Evolutionary conservation across 1,140 invertebrate genomes (phyloP).

Genomic region (Brachionus calyciflorus): DNA sequence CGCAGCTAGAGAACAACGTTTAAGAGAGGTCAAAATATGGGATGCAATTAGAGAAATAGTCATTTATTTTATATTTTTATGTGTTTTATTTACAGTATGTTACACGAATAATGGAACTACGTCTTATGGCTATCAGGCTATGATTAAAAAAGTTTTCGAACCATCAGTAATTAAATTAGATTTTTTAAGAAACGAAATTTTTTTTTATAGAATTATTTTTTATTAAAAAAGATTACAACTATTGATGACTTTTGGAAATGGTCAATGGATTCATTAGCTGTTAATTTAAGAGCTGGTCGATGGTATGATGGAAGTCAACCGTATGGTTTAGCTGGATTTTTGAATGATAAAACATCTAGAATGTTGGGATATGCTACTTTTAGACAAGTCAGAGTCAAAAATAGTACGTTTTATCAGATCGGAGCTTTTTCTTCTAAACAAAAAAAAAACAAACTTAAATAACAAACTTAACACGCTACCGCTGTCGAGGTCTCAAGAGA

Average conservation of each 20-base stretch:
- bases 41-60: conserved; percentile 61
- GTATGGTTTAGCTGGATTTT: conserved; percentile 55
- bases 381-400: conserved; percentile 56
- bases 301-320: conserved; percentile 30
- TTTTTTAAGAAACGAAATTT: neutral
- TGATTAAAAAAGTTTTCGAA: conserved; percentile 60
- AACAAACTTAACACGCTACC: no score
- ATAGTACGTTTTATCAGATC: conserved; percentile 47
- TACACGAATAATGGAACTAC: conserved; percentile 60
- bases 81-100: conserved; percentile 61
- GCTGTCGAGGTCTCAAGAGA: no score
- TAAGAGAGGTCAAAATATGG: conserved; percentile 63
- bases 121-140: conserved; percentile 59
- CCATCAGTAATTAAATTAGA: neutral
- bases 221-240: conserved; percentile 48
- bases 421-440: no score
- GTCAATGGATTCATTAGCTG: neutral
- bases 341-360: conserved; percentile 63
- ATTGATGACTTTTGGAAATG: conserved; percentile 29
- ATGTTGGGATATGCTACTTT: conserved; percentile 65
- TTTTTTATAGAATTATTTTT: no score
- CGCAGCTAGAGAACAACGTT: no score
- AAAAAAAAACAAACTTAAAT: neutral
- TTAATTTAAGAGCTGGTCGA: neutral
- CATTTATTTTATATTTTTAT: conserved; percentile 62